phyloP scores from a whole-genome alignment of 2,113 vertebrate genomes.

The Cebidichthys violaceus region DNA sequence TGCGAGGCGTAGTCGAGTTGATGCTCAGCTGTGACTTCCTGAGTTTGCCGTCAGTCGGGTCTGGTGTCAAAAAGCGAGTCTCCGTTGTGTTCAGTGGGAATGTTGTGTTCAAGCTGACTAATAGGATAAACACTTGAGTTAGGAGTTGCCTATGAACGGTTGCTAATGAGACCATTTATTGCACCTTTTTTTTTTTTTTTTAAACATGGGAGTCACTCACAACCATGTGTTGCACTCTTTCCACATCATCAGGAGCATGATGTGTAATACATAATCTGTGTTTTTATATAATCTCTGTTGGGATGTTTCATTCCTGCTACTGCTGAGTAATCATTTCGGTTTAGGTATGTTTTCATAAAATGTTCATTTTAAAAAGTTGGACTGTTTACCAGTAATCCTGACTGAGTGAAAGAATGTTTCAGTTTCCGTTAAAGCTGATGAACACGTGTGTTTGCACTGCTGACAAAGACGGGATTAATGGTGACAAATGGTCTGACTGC shows the following conservation, averaged over 20 bases:
- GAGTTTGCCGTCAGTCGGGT: conserved; percentile 24
- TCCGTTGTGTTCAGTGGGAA: background rate
- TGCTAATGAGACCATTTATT: background rate
- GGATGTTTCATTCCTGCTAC: conserved; percentile 1
- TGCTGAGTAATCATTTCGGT: conserved; percentile 11
- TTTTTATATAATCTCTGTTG: background rate
- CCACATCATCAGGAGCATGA: background rate
- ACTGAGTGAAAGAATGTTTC: conserved; percentile 32
- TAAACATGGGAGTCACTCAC: background rate
- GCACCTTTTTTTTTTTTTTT: no score
- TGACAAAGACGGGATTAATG: conserved; percentile 61
- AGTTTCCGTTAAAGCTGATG: conserved; percentile 58
- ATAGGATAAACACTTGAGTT: background rate
- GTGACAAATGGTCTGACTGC: conserved; percentile 16
- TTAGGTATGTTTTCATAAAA: background rate
- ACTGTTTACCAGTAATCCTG: background rate
- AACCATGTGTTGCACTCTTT: background rate
- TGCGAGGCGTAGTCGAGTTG: conserved; percentile 30
- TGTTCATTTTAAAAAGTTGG: background rate
- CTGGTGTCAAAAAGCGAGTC: conserved; percentile 5
- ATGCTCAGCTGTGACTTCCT: conserved; percentile 59
- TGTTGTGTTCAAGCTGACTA: background rate
- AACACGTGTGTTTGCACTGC: conserved; percentile 53
- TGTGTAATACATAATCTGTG: background rate
- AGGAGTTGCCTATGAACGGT: background rate